Base-by-base conservation (phyloP, 1,140 invertebrate species). In the Drosophila ogumai region DNA sequence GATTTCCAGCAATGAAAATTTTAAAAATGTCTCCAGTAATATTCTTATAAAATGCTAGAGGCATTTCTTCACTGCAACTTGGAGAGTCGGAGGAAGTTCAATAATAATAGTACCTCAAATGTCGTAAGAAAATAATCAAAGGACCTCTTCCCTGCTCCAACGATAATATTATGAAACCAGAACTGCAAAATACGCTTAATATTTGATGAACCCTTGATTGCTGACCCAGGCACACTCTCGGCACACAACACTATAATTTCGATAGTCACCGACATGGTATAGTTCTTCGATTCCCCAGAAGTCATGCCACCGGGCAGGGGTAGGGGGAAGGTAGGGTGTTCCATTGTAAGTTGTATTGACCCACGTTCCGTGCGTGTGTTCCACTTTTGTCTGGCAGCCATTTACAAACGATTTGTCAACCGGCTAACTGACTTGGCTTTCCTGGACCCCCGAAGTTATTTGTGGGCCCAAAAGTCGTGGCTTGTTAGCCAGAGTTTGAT, bases 361-460 rank as follows among this genome's bases (percentile, higher is more conserved):
- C 38, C 52, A 63, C 71, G 56, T 63, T n/a, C 8, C 54, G 79
- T 88, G 84, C 84, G 84, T 88, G 84, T 90, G 84, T 88, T 88
- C 84, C 84, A 87, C 73, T 90, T 88, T 88, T 90, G 80, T 88
- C 80, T 90, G 80, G 38, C 73, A 84, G 84, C 77, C 72, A 84
- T 88, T 88, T 90, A 88, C 84, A 59, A 78, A 75, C 84, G 79
- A 88, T 88, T 88, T 88, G 84, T 88, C 84, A 88, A 88, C 85
- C 49, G 43, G 63, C 55, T 49, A 64, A 65, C 59, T 44, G 49
- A 52, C 41, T 46, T 52, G 50, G 59, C 43, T 76, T 76, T 57
- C 60, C 36, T 58, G 73, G 52, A 55, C 32, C 25, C 32, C 40
- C 61, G 44, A 55, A 19, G 64, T 46, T 46, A 19, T 63, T 68